Evolutionary conservation across 2,797 vertebrate species (phyloP).

Genomic region (Mormyrops boulengeri): DNA sequence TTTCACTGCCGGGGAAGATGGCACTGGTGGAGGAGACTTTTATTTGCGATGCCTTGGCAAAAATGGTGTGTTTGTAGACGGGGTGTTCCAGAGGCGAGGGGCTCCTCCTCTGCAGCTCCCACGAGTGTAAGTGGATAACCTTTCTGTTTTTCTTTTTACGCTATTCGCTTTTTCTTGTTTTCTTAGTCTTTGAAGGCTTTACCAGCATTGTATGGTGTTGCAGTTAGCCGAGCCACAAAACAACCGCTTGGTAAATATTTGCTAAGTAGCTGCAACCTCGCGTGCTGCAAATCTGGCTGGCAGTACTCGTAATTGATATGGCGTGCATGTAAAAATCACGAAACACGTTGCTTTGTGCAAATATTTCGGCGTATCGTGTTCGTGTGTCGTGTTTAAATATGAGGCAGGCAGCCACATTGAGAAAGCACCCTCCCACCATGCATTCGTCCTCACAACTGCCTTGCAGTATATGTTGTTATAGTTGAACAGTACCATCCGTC

Average conservation of each 20-base stretch:
- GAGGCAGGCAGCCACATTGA: background rate
- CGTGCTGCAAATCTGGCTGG: background rate
- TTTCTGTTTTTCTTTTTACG: conserved; percentile 51
- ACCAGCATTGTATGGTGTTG: background rate
- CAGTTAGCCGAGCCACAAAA: background rate
- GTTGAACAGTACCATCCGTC: background rate
- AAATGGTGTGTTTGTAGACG: conserved; percentile 95
- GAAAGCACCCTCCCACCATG: background rate
- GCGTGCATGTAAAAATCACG: background rate
- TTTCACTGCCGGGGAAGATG: conserved; percentile 77
- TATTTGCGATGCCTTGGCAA: conserved; percentile 89
- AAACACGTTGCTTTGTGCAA: background rate
- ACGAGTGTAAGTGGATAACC: conserved; percentile 77
- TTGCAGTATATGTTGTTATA: background rate
- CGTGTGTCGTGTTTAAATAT: background rate
- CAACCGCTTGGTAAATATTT: conserved; percentile 5
- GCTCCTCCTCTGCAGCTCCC: conserved; percentile 90
- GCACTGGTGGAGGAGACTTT: conserved; percentile 63
- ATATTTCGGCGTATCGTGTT: background rate
- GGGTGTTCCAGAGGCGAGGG: conserved; percentile 85
- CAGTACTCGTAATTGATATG: background rate
- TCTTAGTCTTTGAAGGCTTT: background rate
- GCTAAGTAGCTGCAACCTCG: background rate
- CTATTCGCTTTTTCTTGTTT: background rate
- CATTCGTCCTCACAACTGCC: background rate